Evolutionary conservation across 2,113 vertebrate genomes (phyloP).

Genomic region (Ammodytes marinus): DNA sequence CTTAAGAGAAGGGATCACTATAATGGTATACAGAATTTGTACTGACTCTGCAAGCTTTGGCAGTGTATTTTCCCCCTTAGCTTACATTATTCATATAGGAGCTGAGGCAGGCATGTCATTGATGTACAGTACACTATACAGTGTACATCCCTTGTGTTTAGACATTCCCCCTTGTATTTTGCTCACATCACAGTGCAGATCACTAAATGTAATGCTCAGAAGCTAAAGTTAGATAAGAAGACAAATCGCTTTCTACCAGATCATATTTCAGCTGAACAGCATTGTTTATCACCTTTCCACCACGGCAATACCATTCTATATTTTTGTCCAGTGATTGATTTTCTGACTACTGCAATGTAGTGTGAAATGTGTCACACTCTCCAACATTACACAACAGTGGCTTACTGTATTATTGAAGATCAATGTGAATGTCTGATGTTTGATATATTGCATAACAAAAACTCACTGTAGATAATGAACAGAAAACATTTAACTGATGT

Average conservation of each 20-base stretch:
- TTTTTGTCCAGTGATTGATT: background rate
- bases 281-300: background rate
- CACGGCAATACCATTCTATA: background rate
- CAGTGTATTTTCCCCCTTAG: constrained; percentile 22
- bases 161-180: background rate
- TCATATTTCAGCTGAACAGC: background rate
- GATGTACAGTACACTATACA: constrained; percentile 14
- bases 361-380: background rate
- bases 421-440: background rate
- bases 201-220: background rate
- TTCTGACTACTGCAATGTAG: background rate
- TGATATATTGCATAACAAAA: background rate
- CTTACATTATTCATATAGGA: constrained; percentile 50
- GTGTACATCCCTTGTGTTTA: background rate
- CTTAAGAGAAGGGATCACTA: background rate
- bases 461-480: background rate
- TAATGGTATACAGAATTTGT: constrained; percentile 33
- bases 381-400: background rate
- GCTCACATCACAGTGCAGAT: background rate
- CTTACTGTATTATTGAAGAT: background rate
- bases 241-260: background rate
- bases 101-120: constrained; percentile 37
- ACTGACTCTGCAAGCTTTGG: constrained; percentile 49
- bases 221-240: background rate
- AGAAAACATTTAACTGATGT: background rate